phyloP scores from a whole-genome alignment of 2,797 vertebrate species.

The Lagodon rhomboides region DNA sequence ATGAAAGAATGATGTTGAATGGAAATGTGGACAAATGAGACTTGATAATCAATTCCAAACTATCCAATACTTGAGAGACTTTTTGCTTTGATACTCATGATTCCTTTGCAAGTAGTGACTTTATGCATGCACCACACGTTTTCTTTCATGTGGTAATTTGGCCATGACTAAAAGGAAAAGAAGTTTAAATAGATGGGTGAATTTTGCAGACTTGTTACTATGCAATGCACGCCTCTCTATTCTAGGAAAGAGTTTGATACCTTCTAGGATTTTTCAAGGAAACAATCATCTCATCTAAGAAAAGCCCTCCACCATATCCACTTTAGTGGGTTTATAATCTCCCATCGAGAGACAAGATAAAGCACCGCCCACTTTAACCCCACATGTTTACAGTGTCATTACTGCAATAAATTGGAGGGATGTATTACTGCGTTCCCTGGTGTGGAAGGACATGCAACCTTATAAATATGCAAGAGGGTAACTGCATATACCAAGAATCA shows the following conservation, averaged over 20 bases:
- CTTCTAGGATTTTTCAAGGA: neutral
- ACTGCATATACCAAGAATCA: neutral
- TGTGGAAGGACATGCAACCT: neutral
- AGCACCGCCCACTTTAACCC: neutral
- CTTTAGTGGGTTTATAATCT: neutral
- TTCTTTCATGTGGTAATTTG: slow-evolving; percentile 22
- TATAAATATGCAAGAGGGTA: neutral
- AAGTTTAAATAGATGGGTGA: slow-evolving; percentile 14
- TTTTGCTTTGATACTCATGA: slow-evolving; percentile 10
- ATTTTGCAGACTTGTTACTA: slow-evolving; percentile 25
- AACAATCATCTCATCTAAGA: neutral
- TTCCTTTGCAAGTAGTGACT: slow-evolving; percentile 5
- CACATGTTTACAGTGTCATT: neutral
- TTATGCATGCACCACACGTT: neutral
- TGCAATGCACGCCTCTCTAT: slow-evolving; percentile 5
- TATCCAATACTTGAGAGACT: neutral
- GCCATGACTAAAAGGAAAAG: slow-evolving; percentile 1
- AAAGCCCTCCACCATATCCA: neutral
- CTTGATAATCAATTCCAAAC: slow-evolving; percentile 12
- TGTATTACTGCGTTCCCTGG: neutral
- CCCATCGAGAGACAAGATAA: neutral
- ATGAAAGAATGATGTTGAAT: slow-evolving; percentile 24
- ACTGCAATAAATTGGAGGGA: neutral
- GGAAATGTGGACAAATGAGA: neutral
- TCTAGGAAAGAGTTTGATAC: slow-evolving; percentile 8